These are phyloP conservation scores for Nemurella pictetii DNA, from an alignment of 2,888 invertebrate genomes.

Conservation along the genomic window DNA sequence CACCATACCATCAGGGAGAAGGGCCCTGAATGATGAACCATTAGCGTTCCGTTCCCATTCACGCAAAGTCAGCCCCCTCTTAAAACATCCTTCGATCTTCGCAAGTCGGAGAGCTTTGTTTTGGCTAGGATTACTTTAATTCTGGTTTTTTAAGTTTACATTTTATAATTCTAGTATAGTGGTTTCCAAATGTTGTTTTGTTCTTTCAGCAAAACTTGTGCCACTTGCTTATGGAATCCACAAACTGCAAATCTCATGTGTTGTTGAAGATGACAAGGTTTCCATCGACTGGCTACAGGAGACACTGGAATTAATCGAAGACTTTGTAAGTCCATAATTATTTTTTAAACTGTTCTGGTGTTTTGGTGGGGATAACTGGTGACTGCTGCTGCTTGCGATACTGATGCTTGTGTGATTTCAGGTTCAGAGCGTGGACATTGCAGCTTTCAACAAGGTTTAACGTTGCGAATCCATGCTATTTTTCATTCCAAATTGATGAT, in stretches of 20 bases:
- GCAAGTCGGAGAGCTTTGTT: no score
- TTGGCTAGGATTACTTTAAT: no score
- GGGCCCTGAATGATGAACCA: no score
- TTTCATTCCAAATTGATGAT: neutral
- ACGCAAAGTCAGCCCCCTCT: no score
- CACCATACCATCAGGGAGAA: no score
- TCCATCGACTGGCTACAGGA: slow-evolving; percentile 87
- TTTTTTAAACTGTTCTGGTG: no score
- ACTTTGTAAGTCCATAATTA: slow-evolving; percentile 66
- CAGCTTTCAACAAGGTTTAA: slow-evolving; percentile 91
- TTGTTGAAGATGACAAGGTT: slow-evolving; percentile 96
- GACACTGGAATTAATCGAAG: slow-evolving; percentile 80
- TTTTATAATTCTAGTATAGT: no score
- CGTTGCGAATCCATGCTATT: neutral
- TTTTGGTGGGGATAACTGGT: neutral
- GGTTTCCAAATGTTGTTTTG: no score
- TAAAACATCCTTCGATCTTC: no score
- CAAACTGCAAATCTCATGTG: slow-evolving; percentile 88
- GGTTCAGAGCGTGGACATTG: slow-evolving; percentile 91
- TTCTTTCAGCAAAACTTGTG: slow-evolving; percentile 73
- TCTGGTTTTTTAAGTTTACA: no score
- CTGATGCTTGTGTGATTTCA: slow-evolving; percentile 49
- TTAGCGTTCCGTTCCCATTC: no score
- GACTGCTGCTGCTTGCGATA: no score
- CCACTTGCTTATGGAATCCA: slow-evolving; percentile 91